phyloP scores from a whole-genome alignment of 2,888 invertebrate genomes.

The Acanthosoma haemorrhoidale region DNA sequence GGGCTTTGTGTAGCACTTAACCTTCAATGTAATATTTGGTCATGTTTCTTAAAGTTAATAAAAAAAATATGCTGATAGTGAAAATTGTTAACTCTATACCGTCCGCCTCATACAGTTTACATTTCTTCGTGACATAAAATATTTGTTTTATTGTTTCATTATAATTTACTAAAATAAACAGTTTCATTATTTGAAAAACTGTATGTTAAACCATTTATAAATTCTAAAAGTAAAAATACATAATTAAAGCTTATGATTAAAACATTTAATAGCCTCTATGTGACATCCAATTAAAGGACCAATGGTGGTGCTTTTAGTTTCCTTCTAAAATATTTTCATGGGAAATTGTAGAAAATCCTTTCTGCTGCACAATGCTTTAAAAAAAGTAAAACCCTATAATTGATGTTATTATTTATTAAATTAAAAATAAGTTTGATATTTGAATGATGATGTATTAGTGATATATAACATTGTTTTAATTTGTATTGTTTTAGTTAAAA shows the following conservation, averaged over 20 bases:
- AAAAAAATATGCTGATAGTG: background rate
- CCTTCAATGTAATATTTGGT: background rate
- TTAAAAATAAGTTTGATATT: conserved; percentile 9
- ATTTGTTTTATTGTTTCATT: background rate
- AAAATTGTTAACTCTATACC: conserved; percentile 7
- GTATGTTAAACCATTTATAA: background rate
- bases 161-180: background rate
- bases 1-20: background rate
- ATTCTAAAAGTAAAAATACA: background rate
- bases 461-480: conserved; percentile 31
- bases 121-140: background rate
- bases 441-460: conserved; percentile 18
- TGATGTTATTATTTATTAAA: conserved; percentile 15
- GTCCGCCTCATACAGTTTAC: conserved; percentile 14
- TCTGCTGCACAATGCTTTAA: conserved; percentile 27
- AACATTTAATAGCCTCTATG: background rate
- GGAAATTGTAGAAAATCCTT: background rate
- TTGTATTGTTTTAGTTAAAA: conserved; percentile 31
- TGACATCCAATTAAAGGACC: conserved; percentile 25
- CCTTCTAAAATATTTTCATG: background rate
- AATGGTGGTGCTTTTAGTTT: conserved; percentile 25
- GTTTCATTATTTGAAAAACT: background rate
- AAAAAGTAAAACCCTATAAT: background rate
- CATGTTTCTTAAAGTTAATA: background rate
- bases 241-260: background rate